These are phyloP conservation scores for Calypte anna DNA, from an alignment of 2,113 vertebrate species.

Conservation along the genomic window DNA sequence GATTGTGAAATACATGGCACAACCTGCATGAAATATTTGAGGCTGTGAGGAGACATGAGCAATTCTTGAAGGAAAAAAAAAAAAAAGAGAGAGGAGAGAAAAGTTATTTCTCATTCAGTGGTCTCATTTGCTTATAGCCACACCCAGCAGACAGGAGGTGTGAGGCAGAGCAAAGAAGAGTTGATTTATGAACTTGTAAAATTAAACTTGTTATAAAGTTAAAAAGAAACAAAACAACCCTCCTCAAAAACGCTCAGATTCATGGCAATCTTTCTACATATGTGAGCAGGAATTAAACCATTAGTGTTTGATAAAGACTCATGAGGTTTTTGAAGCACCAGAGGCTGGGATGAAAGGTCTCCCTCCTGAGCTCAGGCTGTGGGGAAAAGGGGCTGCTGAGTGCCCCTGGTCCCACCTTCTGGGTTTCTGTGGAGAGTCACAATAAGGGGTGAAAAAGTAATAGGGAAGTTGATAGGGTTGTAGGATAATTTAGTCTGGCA, in stretches of 20 bases:
- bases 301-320: background rate
- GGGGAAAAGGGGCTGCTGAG: background rate
- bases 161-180: background rate
- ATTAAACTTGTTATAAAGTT: background rate
- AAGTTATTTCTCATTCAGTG: constrained; percentile 41
- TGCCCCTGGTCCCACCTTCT: background rate
- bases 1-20: constrained; percentile 61
- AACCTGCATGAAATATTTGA: constrained; percentile 72
- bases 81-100: background rate
- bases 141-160: constrained; percentile 2
- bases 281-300: constrained; percentile 10
- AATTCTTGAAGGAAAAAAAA: background rate
- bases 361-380: background rate
- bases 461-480: rapidly evolving
- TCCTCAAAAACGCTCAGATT: background rate
- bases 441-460: background rate
- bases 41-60: constrained; percentile 44
- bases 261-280: background rate
- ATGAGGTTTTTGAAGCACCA: background rate
- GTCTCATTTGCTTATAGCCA: constrained; percentile 51
- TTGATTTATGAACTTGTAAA: constrained; percentile 38
- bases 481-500: background rate
- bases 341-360: background rate
- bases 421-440: background rate
- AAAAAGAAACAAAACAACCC: background rate